A percentile compares a stretch with the other conserved stretches of the same genome.
Evolutionary conservation across 2,888 invertebrate genomes (phyloP).

Genomic region (Eristalis pertinax): DNA sequence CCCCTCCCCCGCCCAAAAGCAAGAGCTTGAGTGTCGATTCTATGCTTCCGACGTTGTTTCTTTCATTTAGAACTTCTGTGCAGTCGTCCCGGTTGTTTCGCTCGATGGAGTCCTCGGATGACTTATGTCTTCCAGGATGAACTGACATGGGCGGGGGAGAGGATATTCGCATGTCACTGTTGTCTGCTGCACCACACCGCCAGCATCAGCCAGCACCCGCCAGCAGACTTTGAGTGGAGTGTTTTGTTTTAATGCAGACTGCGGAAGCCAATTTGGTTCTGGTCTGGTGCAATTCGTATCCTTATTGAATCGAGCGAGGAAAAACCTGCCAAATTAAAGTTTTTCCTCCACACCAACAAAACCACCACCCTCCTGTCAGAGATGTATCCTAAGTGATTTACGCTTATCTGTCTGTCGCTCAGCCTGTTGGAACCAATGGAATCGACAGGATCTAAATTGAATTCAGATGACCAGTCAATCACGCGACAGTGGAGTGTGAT

Average conservation of each 20-base stretch:
- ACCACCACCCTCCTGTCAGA: neutral
- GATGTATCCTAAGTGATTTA: conserved; percentile 54
- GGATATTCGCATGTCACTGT: conserved; percentile 42
- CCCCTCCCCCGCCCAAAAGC: neutral
- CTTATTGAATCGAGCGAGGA: conserved; percentile 61
- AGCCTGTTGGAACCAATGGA: conserved; percentile 55
- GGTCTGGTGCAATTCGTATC: conserved; percentile 67
- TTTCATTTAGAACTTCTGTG: conserved; percentile 29
- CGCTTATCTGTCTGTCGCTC: conserved; percentile 59
- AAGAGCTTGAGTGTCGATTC: conserved; percentile 55
- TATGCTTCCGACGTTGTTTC: conserved; percentile 49
- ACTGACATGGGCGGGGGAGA: neutral
- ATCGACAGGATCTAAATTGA: conserved; percentile 71
- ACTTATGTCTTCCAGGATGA: conserved; percentile 65
- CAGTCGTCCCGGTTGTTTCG: conserved; percentile 41
- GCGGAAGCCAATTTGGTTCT: conserved; percentile 72
- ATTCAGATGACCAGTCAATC: conserved; percentile 72
- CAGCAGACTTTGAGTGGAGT: neutral
- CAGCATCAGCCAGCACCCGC: no score
- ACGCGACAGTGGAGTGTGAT: conserved; percentile 54
- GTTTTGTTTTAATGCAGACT: conserved; percentile 71
- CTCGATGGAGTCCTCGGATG: conserved; percentile 62
- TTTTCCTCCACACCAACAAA: conserved; percentile 24
- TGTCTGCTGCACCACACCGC: conserved; percentile 58
- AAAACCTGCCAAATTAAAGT: conserved; percentile 67